A percentile compares a stretch with the other conserved stretches of the same genome.
These are phyloP conservation scores for Paraescarpia echinospica DNA, from an alignment of 1,140 invertebrate species.

Conservation along the genomic window DNA sequence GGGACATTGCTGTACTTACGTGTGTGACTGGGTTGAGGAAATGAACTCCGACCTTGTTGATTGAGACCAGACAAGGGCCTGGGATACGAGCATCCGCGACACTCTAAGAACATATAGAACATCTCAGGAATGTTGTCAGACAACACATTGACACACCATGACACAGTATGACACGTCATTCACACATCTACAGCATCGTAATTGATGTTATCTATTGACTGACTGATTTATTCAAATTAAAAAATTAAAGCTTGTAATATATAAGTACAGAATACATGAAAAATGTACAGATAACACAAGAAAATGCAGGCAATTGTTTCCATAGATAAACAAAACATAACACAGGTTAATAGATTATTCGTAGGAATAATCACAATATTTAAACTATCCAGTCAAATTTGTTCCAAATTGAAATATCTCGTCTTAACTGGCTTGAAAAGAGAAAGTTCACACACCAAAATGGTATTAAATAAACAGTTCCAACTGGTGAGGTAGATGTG, in stretches of 20 bases:
- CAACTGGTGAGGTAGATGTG: too few species aligned
- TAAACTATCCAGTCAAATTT: background rate
- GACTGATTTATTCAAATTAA: too few species aligned
- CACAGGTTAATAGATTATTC: too few species aligned
- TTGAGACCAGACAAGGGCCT: constrained; percentile 81
- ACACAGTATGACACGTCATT: background rate
- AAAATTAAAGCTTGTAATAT: too few species aligned
- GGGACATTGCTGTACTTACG: constrained; percentile 61
- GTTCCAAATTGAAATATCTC: background rate
- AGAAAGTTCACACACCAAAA: constrained; percentile 18
- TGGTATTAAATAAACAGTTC: too few species aligned
- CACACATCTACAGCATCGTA: background rate
- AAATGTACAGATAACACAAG: too few species aligned
- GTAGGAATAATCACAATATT: background rate
- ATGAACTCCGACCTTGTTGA: constrained; percentile 90
- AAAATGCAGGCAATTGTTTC: too few species aligned
- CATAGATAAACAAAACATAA: too few species aligned
- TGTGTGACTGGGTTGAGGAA: constrained; percentile 91
- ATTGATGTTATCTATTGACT: too few species aligned
- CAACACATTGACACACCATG: background rate
- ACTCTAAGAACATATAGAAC: constrained; percentile 59
- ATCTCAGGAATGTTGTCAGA: background rate
- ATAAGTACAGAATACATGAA: too few species aligned
- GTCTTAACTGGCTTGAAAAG: too few species aligned
- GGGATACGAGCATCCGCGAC: constrained; percentile 78